These are phyloP conservation scores for Apostichopus leukothele DNA, from an alignment of 53 echinoderm and acorn worm genomes.

Conservation along the genomic window DNA sequence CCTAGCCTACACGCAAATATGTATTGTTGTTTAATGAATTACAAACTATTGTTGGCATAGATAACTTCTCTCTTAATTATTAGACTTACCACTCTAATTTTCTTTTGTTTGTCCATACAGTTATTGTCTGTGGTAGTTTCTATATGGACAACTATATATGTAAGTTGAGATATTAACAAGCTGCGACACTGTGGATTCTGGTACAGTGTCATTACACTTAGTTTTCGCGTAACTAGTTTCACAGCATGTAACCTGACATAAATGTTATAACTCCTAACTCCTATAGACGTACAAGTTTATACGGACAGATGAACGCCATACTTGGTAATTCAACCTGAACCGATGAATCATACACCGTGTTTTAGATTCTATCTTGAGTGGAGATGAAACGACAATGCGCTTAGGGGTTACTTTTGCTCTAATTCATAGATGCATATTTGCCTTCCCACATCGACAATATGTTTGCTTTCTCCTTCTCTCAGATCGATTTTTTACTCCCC, in stretches of 20 bases:
- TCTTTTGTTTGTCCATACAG: too few relatives aligned
- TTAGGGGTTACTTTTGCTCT: background rate
- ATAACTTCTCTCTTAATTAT: too few relatives aligned
- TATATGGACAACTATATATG: too few relatives aligned
- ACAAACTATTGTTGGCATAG: too few relatives aligned
- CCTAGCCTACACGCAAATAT: too few relatives aligned
- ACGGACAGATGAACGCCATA: background rate
- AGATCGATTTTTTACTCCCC: background rate
- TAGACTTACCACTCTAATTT: too few relatives aligned
- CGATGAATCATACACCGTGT: background rate
- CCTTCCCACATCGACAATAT: background rate
- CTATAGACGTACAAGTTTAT: too few relatives aligned
- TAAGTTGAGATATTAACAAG: too few relatives aligned
- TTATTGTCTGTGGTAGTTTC: too few relatives aligned
- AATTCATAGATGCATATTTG: background rate
- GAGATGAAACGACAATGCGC: background rate
- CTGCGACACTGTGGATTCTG: too few relatives aligned
- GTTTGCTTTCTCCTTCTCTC: background rate
- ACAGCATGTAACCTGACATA: background rate
- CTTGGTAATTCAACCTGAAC: background rate
- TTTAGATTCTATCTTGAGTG: background rate
- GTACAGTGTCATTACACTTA: background rate
- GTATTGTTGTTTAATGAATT: too few relatives aligned
- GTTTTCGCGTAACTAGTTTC: background rate
- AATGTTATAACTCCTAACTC: background rate